Evolutionary conservation across 2,113 vertebrate species (phyloP).

Genomic region (Riparia riparia): DNA sequence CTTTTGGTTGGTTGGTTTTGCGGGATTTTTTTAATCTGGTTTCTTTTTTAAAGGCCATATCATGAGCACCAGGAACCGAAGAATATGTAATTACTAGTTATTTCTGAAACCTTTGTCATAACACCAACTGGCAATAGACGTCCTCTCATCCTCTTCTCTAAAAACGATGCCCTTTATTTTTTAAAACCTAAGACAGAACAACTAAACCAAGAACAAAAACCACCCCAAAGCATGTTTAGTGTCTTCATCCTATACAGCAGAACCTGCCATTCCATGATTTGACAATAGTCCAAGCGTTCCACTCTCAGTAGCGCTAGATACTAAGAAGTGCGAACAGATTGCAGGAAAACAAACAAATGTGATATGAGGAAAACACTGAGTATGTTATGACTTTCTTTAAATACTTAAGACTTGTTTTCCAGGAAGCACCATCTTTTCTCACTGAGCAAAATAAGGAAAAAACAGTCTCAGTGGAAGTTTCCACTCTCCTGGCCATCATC

Average conservation of each 20-base stretch:
- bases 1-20: neutral
- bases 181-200: neutral
- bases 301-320: slow-evolving; percentile 7
- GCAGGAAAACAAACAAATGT: slow-evolving; percentile 56
- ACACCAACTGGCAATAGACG: neutral
- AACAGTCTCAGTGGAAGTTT: slow-evolving; percentile 93
- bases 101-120: neutral
- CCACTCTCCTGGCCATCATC: slow-evolving; percentile 95
- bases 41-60: neutral
- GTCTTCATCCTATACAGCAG: neutral
- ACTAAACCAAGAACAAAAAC: neutral
- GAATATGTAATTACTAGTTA: neutral
- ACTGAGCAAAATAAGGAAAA: slow-evolving; percentile 84
- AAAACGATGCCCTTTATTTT: neutral
- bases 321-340: slow-evolving; percentile 3
- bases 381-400: slow-evolving; percentile 63
- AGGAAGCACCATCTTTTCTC: slow-evolving; percentile 86
- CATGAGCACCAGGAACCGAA: neutral
- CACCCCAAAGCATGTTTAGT: neutral
- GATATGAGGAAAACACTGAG: slow-evolving; percentile 41
- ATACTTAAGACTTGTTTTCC: slow-evolving; percentile 82
- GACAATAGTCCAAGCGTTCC: neutral
- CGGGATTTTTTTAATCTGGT: neutral
- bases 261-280: neutral
- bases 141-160: neutral